A percentile compares a stretch with the other conserved stretches of the same genome.
These are phyloP conservation scores for Triops cancriformis DNA, from an alignment of 1,140 invertebrate genomes.

Conservation along the genomic window DNA sequence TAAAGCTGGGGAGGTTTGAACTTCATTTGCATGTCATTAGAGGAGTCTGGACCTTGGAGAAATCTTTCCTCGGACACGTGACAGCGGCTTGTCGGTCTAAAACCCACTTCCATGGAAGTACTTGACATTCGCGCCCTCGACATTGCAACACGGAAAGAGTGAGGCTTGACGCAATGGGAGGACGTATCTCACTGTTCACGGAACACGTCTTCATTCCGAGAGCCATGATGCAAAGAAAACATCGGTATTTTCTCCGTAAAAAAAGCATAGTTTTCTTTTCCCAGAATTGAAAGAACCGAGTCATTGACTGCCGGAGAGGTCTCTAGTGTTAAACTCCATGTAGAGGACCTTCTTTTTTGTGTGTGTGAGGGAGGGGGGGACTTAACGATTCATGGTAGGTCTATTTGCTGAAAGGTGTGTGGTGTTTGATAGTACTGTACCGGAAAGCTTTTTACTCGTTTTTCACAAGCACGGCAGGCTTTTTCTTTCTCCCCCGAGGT, in stretches of 20 bases:
- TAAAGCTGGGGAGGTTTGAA: neutral
- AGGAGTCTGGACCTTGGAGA: neutral
- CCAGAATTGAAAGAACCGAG: neutral
- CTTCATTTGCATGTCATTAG: neutral
- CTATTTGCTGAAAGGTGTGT: neutral
- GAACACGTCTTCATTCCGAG: neutral
- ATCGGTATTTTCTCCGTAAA: neutral
- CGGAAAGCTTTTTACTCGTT: neutral
- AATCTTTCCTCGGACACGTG: neutral
- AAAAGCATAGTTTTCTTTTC: neutral
- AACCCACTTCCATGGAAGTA: neutral
- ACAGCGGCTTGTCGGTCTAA: neutral
- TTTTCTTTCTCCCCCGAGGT: neutral
- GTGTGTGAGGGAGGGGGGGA: neutral
- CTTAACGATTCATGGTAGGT: neutral
- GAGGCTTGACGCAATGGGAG: neutral
- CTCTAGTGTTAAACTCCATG: neutral
- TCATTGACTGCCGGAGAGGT: neutral
- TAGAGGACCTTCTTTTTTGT: too few species aligned
- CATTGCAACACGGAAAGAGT: neutral
- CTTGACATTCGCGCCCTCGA: neutral
- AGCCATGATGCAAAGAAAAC: slow-evolving; percentile 9
- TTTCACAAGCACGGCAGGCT: neutral
- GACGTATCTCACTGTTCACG: neutral
- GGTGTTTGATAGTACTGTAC: neutral